Evolutionary conservation across 2,113 vertebrate species (phyloP).

Genomic region (Tenrec ecaudatus): DNA sequence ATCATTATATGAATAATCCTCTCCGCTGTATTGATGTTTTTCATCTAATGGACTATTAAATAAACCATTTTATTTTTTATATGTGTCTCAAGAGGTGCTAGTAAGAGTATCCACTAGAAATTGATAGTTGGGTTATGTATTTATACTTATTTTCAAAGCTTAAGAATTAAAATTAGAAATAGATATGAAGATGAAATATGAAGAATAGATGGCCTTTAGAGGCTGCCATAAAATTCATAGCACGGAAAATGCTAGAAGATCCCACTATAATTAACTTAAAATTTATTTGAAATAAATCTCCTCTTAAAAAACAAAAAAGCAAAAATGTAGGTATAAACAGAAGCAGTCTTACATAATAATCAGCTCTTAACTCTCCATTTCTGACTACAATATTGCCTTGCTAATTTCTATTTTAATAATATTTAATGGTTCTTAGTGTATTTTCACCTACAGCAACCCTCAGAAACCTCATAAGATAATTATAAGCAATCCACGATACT

Average conservation of each 20-base stretch:
- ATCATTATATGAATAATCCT: background rate
- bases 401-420: background rate
- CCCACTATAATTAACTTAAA: rapidly evolving
- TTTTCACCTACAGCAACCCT: background rate
- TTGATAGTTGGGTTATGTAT: too few species aligned
- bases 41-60: background rate
- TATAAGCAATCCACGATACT: rapidly evolving
- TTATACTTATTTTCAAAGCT: background rate
- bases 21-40: rapidly evolving
- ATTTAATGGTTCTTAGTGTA: background rate
- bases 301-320: background rate
- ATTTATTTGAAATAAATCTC: too few species aligned
- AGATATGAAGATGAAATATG: background rate
- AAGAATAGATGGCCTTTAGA: too few species aligned
- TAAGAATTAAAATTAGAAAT: background rate
- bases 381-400: rapidly evolving
- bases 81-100: too few species aligned
- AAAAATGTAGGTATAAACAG: background rate
- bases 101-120: background rate
- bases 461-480: rapidly evolving
- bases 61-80: background rate
- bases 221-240: background rate
- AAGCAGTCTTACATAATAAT: rapidly evolving
- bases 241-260: background rate
- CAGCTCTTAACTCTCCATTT: background rate